Evolutionary conservation across 53 echinoderm and acorn worm species (phyloP), one percentile per base, ranked within the genome.

Genomic region (Henricia sp.): DNA sequence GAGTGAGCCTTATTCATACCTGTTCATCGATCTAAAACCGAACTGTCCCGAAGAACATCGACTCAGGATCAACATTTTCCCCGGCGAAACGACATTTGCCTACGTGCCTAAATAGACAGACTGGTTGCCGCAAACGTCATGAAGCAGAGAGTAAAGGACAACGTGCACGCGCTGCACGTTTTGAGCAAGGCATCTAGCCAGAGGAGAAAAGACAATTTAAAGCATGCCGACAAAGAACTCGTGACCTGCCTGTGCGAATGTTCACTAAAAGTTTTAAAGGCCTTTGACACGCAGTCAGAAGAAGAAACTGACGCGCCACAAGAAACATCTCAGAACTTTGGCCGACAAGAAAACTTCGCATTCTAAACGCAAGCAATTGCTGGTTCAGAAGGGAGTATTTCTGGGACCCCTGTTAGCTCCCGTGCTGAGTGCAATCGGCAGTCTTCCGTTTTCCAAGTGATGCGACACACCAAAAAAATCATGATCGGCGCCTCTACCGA

Each of bases 171-270:
- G 37, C 78, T 91, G 1, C 58, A 41, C 27, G 34, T 85, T 65
- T 56, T 91, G 27, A 64, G 84, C 64, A 91, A 71, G 51, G 84
- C 84, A 36, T 65, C 80, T 0, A 63, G 52, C 82, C 38, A 76
- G 16, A 56, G 40, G n/a, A 52, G 76, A 58, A 50, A 19, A 38
- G 27, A 8, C 59, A 59, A 58, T 58, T 58, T 59, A 20, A 57
- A 58, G 33, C 24, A 76, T 50, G 82, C 67, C 14, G 41, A 70
- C 3, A 70, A 84, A 52, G 41, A 84, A 54, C 42, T 76, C 27
- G 12, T 27, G 19, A 76, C 65, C 32, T 84, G 91, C 32, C 20
- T 91, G 0, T 87, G 88, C 43, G 88, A 91, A 83, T 91, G 91
- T 50, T 83, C 77, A 12, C 53, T 74, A 37, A 87, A 87, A 52